Conservation (phyloP, 2,113 vertebrate species). For the Empidonax traillii region DNA sequence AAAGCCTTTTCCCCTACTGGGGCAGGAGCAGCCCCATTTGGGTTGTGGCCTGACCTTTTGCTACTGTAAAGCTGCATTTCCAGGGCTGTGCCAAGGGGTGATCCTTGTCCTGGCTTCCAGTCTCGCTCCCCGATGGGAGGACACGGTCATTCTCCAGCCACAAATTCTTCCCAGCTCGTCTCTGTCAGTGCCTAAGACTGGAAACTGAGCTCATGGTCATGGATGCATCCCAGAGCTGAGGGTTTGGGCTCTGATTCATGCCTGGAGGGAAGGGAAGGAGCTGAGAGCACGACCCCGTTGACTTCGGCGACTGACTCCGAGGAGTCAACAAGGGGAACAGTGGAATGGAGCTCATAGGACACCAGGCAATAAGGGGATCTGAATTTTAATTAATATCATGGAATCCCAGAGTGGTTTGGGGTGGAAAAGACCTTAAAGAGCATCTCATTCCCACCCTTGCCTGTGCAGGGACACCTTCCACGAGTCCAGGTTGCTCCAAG, state of each 20-base stretch:
- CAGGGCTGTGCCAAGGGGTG: not conserved
- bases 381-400: not conserved
- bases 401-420: not conserved
- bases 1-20: not conserved
- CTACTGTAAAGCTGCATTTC: slow-evolving; percentile 49
- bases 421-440: not conserved
- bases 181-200: not conserved
- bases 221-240: not conserved
- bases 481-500: not conserved
- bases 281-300: not conserved
- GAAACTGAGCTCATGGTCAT: slow-evolving; percentile 43
- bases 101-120: not conserved
- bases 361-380: fast-evolving
- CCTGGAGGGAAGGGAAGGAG: not conserved
- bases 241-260: not conserved
- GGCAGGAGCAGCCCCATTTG: not conserved
- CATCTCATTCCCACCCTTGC: not conserved
- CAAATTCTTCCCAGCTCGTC: slow-evolving; percentile 13
- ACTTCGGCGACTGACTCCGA: not conserved
- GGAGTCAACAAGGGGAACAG: not conserved
- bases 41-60: slow-evolving; percentile 41
- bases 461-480: not conserved
- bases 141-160: slow-evolving; percentile 7
- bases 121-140: slow-evolving; percentile 47
- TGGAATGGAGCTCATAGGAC: not conserved